Percentiles rank a stretch among this genome's conserved stretches.
Conservation (phyloP, 1,140 invertebrate species). For the Formica exsecta region DNA sequence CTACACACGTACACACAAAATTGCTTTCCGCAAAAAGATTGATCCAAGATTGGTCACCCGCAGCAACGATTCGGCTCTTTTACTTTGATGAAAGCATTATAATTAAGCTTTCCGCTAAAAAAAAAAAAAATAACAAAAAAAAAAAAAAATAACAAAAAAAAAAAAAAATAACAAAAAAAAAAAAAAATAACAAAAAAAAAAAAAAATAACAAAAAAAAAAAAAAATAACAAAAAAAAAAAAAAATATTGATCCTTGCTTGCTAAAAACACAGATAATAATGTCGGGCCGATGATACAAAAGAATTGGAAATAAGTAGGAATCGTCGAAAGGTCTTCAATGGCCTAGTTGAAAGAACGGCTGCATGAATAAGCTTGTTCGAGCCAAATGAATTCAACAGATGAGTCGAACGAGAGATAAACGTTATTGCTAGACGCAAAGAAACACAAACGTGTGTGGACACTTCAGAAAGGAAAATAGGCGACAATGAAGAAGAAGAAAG, state of each 20-base stretch:
- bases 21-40: slow-evolving; percentile 19
- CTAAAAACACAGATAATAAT: slow-evolving; percentile 34
- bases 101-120: slow-evolving; percentile 56
- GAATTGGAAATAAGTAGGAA: slow-evolving; percentile 44
- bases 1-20: slow-evolving; percentile 14
- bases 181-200: too few relatives aligned
- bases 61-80: slow-evolving; percentile 48
- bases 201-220: too few relatives aligned
- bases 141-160: too few relatives aligned
- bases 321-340: slow-evolving; percentile 63
- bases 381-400: slow-evolving; percentile 60
- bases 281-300: neutral
- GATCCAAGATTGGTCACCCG: slow-evolving; percentile 49
- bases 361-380: slow-evolving; percentile 57
- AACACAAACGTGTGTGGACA: neutral
- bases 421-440: neutral
- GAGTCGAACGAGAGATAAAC: neutral
- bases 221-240: neutral
- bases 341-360: neutral
- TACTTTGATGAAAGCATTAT: slow-evolving; percentile 31
- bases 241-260: slow-evolving; percentile 54
- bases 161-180: too few relatives aligned
- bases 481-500: neutral
- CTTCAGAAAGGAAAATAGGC: neutral
- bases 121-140: slow-evolving; percentile 14